Evolutionary conservation across 2,113 vertebrate species (phyloP), one percentile per base, ranked within the genome.

Genomic region (Phrynosoma platyrhinos): DNA sequence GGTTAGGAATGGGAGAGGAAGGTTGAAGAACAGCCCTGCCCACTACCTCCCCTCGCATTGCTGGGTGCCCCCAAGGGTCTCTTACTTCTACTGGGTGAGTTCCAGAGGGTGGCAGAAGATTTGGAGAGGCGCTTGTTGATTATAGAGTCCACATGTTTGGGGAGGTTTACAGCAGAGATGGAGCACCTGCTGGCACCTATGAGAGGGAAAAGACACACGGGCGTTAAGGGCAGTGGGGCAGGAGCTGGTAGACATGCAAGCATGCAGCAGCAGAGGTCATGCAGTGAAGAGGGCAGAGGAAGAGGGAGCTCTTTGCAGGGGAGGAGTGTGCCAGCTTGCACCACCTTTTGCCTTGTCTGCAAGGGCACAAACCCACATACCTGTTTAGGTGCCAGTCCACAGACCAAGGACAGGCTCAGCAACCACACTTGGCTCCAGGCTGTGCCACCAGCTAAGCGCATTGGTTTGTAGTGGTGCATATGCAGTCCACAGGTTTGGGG

Each of bases 111-210:
- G 96, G 98, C 98, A 8, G 99, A 99, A 97, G 98, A 99, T 97
- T 99, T 99, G 98, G 99, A 99, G 97, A 99, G 98, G 94, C 99
- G 97, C 97, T 99, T 99, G 98, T 98, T 99, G 98, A 99, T 97
- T 97, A 98, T 98, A 97, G 98, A 98, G 96, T 99, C 98, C 98
- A 99, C 98, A 91, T 99, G 98, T 98, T 99, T 99, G 96, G 99
- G 98, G 93, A 99, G 98, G 98, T 99, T 99, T 98, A 99, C 98
- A 91, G 98, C 98, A 93, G 98, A 99, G 96, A 99, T 94, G 82
- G 98, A 99, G 97, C 99, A 99, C 97, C 98, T 98, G 98, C 98
- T 98, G 98, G 98, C 95, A 98, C 98, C 98, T 98, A 97, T 98
- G 98, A 96, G 97, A 98, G 97, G 97, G 97, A 97, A 97, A 96